These are phyloP conservation scores for Nomada ruficornis DNA, from an alignment of 2,888 invertebrate species.

Conservation along the genomic window DNA sequence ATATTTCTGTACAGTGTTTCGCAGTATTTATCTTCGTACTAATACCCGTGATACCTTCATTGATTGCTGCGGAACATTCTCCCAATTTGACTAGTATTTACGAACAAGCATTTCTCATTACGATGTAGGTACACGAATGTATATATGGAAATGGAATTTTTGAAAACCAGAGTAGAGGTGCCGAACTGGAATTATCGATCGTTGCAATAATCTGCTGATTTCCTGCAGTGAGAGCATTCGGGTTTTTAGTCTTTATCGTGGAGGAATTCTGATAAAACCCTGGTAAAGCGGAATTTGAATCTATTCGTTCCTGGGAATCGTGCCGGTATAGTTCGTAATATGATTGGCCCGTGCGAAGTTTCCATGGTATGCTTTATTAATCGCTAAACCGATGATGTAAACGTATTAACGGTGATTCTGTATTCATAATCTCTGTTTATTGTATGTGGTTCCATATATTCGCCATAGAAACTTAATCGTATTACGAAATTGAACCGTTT, in stretches of 20 bases:
- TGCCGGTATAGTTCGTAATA: background rate
- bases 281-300: slow-evolving; percentile 14
- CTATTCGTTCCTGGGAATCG: background rate
- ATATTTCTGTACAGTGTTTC: background rate
- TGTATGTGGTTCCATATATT: background rate
- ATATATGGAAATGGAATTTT: background rate
- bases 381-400: slow-evolving; percentile 8
- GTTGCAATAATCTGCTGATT: slow-evolving; percentile 19
- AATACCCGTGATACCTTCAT: background rate
- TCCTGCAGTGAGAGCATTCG: slow-evolving; percentile 6
- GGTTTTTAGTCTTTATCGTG: background rate
- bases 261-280: background rate
- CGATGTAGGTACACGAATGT: background rate
- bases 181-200: background rate
- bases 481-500: too few relatives aligned
- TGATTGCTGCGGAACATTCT: background rate
- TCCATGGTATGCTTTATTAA: slow-evolving; percentile 4
- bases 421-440: too few relatives aligned
- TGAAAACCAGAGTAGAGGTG: background rate
- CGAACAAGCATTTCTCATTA: background rate
- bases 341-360: too few relatives aligned
- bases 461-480: too few relatives aligned
- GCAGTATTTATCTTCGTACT: background rate
- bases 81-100: too few relatives aligned
- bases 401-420: background rate